Percentiles rank a stretch among this genome's conserved stretches.
phyloP scores from a whole-genome alignment of 1,140 invertebrate species.

The Anadara kagoshimensis region DNA sequence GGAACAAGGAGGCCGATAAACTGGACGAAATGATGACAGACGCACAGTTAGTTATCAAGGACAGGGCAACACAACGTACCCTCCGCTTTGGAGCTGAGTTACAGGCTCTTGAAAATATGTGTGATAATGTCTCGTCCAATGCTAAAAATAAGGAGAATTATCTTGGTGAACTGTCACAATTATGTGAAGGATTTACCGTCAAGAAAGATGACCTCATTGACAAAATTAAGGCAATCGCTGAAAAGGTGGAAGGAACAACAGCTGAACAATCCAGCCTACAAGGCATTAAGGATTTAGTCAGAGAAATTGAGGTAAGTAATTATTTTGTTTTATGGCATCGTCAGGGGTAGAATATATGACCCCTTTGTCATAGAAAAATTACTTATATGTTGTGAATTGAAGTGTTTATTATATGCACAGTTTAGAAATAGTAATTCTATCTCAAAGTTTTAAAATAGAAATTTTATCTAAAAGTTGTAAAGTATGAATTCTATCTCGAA shows the following conservation, averaged over 20 bases:
- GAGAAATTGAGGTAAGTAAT: constrained; percentile 61
- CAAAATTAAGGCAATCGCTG: constrained; percentile 51
- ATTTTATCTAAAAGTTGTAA: too few species aligned
- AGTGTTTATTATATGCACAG: background rate
- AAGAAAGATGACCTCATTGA: constrained; percentile 56
- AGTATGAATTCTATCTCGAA: too few species aligned
- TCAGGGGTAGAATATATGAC: background rate
- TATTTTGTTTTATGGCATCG: background rate
- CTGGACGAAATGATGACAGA: constrained; percentile 65
- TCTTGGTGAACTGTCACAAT: constrained; percentile 59
- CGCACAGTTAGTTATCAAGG: constrained; percentile 66
- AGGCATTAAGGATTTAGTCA: constrained; percentile 62
- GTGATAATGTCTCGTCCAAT: constrained; percentile 51
- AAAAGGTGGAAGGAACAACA: constrained; percentile 44
- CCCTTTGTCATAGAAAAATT: background rate
- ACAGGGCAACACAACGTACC: constrained; percentile 64
- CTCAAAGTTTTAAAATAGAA: too few species aligned
- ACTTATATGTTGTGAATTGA: background rate
- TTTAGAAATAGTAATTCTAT: background rate
- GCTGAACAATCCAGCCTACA: constrained; percentile 55
- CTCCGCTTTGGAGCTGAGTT: constrained; percentile 67
- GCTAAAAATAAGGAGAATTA: constrained; percentile 62
- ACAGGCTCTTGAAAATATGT: constrained; percentile 57
- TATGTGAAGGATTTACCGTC: constrained; percentile 57
- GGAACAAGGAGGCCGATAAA: constrained; percentile 53